Conservation (phyloP, 2,888 invertebrate genomes). For the Uropetala carovei region DNA sequence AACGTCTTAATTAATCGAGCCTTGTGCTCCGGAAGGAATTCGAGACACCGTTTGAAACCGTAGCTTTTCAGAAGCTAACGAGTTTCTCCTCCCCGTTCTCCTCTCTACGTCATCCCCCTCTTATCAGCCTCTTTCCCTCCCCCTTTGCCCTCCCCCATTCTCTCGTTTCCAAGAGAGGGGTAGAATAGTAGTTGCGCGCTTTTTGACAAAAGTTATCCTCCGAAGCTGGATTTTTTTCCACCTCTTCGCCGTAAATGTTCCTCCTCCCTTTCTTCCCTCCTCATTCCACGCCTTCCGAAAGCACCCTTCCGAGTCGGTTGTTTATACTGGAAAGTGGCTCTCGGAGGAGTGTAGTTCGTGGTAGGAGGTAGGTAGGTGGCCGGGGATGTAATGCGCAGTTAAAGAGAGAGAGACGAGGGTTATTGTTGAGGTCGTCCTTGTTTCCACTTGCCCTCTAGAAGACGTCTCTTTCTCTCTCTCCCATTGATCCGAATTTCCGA, state of each 20-base stretch:
- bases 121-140: neutral
- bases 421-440: no score
- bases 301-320: neutral
- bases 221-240: neutral
- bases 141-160: neutral
- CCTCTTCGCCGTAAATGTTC: neutral
- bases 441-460: neutral
- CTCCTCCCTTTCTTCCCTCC: neutral
- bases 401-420: no score
- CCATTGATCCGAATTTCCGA: conserved; percentile 33
- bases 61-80: conserved; percentile 45
- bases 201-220: neutral
- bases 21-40: conserved; percentile 12
- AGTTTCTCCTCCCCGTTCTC: neutral
- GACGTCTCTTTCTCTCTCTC: neutral
- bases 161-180: neutral
- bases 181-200: neutral
- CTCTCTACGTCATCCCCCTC: neutral
- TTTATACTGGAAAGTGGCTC: neutral
- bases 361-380: no score
- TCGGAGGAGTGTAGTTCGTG: neutral
- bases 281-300: neutral
- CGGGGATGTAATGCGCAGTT: no score
- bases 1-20: conserved; percentile 34
- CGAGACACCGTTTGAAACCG: conserved; percentile 46